Evolutionary conservation across 2,888 invertebrate genomes (phyloP).

Genomic region (Lycocerus yunnanus): DNA sequence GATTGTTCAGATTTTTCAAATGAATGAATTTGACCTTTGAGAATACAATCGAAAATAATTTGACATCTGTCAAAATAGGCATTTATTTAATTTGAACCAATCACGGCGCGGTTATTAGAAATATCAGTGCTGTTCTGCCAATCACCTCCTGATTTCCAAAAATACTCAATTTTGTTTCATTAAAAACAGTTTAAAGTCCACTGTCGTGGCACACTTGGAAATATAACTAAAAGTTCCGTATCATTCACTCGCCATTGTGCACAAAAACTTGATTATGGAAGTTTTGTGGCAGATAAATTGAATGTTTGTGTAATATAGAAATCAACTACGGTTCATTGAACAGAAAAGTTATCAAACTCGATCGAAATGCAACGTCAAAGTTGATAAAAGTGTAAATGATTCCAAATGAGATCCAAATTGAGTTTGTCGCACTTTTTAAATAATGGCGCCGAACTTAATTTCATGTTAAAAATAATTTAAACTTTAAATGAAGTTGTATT

Average conservation of each 20-base stretch:
- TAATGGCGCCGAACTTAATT: neutral
- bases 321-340: neutral
- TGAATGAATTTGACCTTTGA: too few relatives aligned
- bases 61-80: too few relatives aligned
- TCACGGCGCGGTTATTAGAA: too few relatives aligned
- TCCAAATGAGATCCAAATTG: neutral
- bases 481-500: neutral
- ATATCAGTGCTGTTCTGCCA: too few relatives aligned
- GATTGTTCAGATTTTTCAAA: too few relatives aligned
- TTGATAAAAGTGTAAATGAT: neutral
- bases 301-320: neutral
- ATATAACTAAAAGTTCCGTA: neutral
- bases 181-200: neutral
- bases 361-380: neutral
- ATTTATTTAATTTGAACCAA: too few relatives aligned
- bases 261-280: neutral
- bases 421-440: neutral
- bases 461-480: neutral
- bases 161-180: too few relatives aligned
- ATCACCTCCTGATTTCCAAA: too few relatives aligned
- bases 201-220: neutral
- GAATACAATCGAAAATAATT: too few relatives aligned
- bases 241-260: neutral
- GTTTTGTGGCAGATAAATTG: neutral
- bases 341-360: neutral